Percentiles rank a stretch among this genome's conserved stretches.
Conservation (phyloP, 1,140 invertebrate species). For the Drosophila ohnishii region DNA sequence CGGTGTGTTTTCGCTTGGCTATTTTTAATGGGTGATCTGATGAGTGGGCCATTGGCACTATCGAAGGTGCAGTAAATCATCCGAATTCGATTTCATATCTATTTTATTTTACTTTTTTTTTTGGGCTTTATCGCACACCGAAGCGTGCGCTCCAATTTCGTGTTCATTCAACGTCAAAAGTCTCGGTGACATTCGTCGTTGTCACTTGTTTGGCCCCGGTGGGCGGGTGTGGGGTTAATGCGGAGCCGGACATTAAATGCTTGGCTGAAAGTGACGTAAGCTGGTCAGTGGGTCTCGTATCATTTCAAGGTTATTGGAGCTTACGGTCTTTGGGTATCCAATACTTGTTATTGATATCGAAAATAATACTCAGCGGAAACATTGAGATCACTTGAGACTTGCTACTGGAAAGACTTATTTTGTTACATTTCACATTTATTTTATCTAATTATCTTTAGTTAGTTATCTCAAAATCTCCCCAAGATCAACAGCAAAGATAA, state of each 20-base stretch:
- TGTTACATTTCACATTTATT: background rate
- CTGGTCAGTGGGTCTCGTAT: conserved; percentile 23
- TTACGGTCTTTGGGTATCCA: conserved; percentile 13
- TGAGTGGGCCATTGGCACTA: conserved; percentile 37
- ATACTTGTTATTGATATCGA: conserved; percentile 28
- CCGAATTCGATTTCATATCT: conserved; percentile 53
- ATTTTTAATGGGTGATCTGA: conserved; percentile 69
- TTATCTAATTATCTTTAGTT: background rate
- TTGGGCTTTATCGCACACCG: conserved; percentile 54
- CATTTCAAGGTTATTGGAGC: conserved; percentile 57
- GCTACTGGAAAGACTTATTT: background rate
- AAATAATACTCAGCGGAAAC: background rate
- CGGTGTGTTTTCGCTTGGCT: conserved; percentile 44
- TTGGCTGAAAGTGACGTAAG: conserved; percentile 55
- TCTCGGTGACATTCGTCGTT: conserved; percentile 61
- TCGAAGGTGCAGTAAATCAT: conserved; percentile 63
- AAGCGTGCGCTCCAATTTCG: conserved; percentile 64
- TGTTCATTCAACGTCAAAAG: conserved; percentile 58
- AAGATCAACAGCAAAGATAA: conserved; percentile 11
- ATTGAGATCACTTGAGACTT: background rate
- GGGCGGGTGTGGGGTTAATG: conserved; percentile 18
- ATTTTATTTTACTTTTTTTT: conserved; percentile 36
- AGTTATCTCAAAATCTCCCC: background rate
- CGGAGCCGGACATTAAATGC: conserved; percentile 31
- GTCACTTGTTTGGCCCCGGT: conserved; percentile 39